phyloP scores from a whole-genome alignment of 2,113 vertebrate species.

The Orycteropus afer region DNA sequence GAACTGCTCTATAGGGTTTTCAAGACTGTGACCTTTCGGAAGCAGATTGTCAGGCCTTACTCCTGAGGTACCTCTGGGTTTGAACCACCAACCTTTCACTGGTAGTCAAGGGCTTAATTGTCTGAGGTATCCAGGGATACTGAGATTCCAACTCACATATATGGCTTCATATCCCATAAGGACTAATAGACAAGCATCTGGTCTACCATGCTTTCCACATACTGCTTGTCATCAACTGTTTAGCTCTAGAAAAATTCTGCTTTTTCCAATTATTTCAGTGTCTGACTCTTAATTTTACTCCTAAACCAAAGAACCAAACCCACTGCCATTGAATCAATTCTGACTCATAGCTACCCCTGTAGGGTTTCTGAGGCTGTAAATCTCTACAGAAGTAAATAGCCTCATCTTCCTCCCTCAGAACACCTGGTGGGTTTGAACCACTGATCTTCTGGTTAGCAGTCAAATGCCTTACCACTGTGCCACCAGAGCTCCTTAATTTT shows the following conservation, averaged over 20 bases:
- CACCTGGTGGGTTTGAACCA: too few species aligned
- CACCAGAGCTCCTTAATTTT: too few species aligned
- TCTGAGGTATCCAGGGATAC: neutral
- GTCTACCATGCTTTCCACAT: neutral
- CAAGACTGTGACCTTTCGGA: neutral
- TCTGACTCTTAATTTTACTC: neutral
- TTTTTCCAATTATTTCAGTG: constrained; percentile 28
- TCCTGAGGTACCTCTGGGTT: neutral
- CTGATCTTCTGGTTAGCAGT: too few species aligned
- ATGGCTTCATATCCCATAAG: neutral
- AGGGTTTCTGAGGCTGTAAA: too few species aligned
- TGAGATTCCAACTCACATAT: neutral
- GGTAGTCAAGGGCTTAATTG: neutral
- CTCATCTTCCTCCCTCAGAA: too few species aligned
- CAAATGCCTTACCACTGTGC: too few species aligned
- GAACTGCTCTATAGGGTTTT: neutral
- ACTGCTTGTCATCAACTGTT: neutral
- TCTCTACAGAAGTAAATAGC: too few species aligned
- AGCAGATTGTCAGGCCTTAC: neutral
- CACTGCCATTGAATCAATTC: too few species aligned
- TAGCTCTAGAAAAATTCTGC: neutral
- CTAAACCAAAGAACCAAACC: too few species aligned
- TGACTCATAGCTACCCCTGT: too few species aligned
- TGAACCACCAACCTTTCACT: neutral
- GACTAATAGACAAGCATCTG: neutral